Evolutionary conservation across 2,113 vertebrate genomes (phyloP), one percentile per base, ranked within the genome.

Genomic region (Glaucidium brasilianum): DNA sequence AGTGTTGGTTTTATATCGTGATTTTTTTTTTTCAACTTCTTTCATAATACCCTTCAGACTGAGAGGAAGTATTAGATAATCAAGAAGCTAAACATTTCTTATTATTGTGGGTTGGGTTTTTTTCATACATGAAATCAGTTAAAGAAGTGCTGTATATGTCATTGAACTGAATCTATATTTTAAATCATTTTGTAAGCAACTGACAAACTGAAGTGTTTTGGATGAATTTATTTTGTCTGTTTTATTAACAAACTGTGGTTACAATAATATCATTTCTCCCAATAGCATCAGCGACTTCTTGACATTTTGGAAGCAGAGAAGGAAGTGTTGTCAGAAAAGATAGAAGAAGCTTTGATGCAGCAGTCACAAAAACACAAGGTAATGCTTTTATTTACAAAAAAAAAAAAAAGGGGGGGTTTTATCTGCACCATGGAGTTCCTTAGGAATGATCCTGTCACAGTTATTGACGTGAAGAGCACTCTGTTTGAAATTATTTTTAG

Each of bases 231-330:
- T 62, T 20, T 66, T 86, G 26, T 83, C 77, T 82, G n/a, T 78
- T 75, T 83, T 60, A 56, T 34, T 88, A 25, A 10, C 16, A 78
- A 41, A 17, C 15, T 75, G 15, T 30, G 63, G 6, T 64, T 86
- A 32, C 47, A 78, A 26, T 90, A 68, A 79, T 55, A 37, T 10
- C 1, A 12, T 83, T 97, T 97, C 69, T 84, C 39, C 55, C 95
- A 90, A 20, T 58, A 98, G 98, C 98, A 98, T 92, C 97, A 98
- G 62, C 97, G 97, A 50, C 98, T 98, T 66, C 97, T 98, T 15
- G 97, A 98, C 81, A 97, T 98, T 93, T 94, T 98, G 76, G 98
- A 98, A 60, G 93, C 88, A 67, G 98, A 98, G 84, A 98, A 97
- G n/a, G 96, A 98, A 75, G 82, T 93, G 47, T 78, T 98, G 15